Percentiles rank a stretch among this genome's conserved stretches.
phyloP scores from a whole-genome alignment of 1,140 invertebrate species.

The Euglossa dilemma region DNA sequence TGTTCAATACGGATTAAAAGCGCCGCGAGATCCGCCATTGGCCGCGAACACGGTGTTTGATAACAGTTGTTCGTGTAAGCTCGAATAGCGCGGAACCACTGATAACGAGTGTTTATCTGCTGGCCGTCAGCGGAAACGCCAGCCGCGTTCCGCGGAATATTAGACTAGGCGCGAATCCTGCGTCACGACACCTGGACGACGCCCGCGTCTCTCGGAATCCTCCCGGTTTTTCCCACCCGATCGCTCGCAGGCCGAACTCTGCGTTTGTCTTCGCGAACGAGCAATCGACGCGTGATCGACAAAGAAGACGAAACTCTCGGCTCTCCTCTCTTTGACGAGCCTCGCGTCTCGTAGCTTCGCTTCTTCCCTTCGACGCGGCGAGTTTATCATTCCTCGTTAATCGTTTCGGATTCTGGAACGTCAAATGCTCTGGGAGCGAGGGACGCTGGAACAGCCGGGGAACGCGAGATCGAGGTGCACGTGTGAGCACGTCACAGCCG shows the following conservation, averaged over 20 bases:
- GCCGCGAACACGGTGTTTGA: constrained; percentile 53
- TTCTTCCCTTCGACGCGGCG: not conserved
- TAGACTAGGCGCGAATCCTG: constrained; percentile 51
- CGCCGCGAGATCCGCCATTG: constrained; percentile 46
- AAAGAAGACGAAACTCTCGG: constrained; percentile 21
- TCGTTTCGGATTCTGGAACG: constrained; percentile 39
- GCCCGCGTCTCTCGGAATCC: not conserved
- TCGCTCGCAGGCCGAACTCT: too few relatives aligned
- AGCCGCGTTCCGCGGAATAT: constrained; percentile 45
- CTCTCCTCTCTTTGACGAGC: constrained; percentile 30
- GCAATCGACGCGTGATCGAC: constrained; percentile 24
- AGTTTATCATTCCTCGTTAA: constrained; percentile 30
- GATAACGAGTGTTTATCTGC: constrained; percentile 61
- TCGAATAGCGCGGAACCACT: constrained; percentile 53
- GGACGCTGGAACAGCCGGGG: constrained; percentile 6
- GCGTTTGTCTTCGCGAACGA: constrained; percentile 31
- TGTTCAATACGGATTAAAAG: constrained; percentile 52
- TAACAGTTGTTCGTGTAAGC: constrained; percentile 55
- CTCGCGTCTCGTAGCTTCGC: constrained; percentile 1
- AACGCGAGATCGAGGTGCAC: constrained; percentile 36
- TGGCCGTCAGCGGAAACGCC: constrained; percentile 55
- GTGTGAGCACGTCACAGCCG: constrained; percentile 7
- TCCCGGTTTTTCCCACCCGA: too few relatives aligned
- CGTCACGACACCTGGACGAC: constrained; percentile 15
- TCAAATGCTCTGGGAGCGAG: not conserved